A percentile compares a stretch with the other conserved stretches of the same genome.
Evolutionary conservation across 2,888 invertebrate genomes (phyloP).

Genomic region (Dichetophora obliterata): DNA sequence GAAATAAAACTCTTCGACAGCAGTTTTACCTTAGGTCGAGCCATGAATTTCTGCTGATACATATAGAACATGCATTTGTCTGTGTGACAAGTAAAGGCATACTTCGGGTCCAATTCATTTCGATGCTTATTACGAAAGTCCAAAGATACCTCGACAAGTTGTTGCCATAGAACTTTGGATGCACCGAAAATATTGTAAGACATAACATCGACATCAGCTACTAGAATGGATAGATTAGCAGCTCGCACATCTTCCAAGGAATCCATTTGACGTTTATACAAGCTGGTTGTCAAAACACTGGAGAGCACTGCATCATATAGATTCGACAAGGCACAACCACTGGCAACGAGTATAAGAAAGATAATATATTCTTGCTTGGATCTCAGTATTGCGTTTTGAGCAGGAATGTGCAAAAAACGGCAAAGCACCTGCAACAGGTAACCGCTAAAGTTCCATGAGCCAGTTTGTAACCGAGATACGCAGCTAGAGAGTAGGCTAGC

Average conservation of each 20-base stretch:
- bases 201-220: not conserved
- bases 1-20: constrained; percentile 42
- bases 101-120: constrained; percentile 40
- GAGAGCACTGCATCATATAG: constrained; percentile 24
- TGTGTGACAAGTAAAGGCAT: constrained; percentile 42
- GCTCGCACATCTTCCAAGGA: constrained; percentile 27
- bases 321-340: constrained; percentile 25
- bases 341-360: constrained; percentile 6
- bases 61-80: constrained; percentile 49
- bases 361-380: constrained; percentile 1
- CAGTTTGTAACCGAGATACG: constrained; percentile 4
- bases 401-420: constrained; percentile 10
- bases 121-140: constrained; percentile 30
- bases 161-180: not conserved
- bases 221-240: constrained; percentile 15
- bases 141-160: not conserved
- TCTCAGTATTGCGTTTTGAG: not conserved
- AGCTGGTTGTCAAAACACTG: constrained; percentile 16
- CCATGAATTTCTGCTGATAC: constrained; percentile 52
- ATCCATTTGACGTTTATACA: constrained; percentile 26
- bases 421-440: constrained; percentile 16
- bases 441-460: constrained; percentile 20
- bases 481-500: not conserved
- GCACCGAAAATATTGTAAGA: not conserved
- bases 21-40: constrained; percentile 42